A percentile compares a stretch with the other conserved stretches of the same genome.
Evolutionary conservation across 2,888 invertebrate genomes (phyloP).

Genomic region (Drosophila neutralis): DNA sequence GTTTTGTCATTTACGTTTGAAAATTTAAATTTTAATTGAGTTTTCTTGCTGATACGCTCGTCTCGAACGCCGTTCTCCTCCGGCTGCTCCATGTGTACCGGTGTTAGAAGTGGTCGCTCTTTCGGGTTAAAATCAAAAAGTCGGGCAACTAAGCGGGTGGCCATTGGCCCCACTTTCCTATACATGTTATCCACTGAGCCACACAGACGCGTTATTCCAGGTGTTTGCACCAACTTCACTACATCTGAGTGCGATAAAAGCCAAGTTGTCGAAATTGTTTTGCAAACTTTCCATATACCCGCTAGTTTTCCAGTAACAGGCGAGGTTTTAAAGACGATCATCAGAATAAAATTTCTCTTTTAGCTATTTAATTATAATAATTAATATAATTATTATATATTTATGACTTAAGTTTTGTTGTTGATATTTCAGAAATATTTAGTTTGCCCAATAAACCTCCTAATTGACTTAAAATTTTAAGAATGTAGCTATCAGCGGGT

Average conservation of each 20-base stretch:
- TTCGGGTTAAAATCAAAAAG: slow-evolving; percentile 58
- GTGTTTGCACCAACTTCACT: slow-evolving; percentile 69
- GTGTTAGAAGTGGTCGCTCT: slow-evolving; percentile 13
- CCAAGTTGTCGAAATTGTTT: slow-evolving; percentile 65
- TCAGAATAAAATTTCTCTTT: no score
- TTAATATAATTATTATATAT: background rate
- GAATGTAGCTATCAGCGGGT: background rate
- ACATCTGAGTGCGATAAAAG: slow-evolving; percentile 42
- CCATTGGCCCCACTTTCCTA: slow-evolving; percentile 20
- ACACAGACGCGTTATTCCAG: slow-evolving; percentile 58
- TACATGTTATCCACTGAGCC: slow-evolving; percentile 26
- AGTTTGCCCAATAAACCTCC: background rate
- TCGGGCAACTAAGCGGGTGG: slow-evolving; percentile 47
- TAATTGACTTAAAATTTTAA: background rate
- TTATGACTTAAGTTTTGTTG: background rate
- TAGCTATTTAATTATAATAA: background rate
- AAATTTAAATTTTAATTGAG: slow-evolving; percentile 82
- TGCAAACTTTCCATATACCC: slow-evolving; percentile 63
- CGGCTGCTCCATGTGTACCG: background rate
- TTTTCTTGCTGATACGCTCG: slow-evolving; percentile 61
- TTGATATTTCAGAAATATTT: background rate
- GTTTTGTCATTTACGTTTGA: slow-evolving; percentile 80
- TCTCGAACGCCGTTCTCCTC: background rate
- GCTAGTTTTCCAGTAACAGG: background rate
- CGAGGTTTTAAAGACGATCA: background rate